Evolutionary conservation across 1,140 invertebrate genomes (phyloP).

Genomic region (Homalodisca vitripennis): DNA sequence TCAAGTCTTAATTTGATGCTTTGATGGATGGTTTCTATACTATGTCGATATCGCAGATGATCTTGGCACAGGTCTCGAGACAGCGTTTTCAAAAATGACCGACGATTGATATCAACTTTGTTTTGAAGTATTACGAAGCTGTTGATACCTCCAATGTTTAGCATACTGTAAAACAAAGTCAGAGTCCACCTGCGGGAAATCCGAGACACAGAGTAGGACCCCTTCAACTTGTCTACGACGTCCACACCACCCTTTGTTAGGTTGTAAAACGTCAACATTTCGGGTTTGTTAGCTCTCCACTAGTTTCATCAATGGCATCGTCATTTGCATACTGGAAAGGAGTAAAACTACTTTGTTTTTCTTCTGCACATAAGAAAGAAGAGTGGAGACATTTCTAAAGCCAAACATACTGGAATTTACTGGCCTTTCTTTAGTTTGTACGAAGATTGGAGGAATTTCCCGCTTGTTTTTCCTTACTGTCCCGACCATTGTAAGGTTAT

Average conservation of each 20-base stretch:
- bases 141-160: not conserved
- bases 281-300: not conserved
- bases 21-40: too few relatives aligned
- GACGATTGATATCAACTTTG: not conserved
- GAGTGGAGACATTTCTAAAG: not conserved
- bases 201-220: not conserved
- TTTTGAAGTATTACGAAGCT: not conserved
- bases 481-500: not conserved
- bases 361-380: not conserved
- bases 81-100: not conserved
- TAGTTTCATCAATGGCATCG: not conserved
- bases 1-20: too few relatives aligned
- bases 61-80: not conserved
- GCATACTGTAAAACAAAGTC: too few relatives aligned
- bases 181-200: not conserved
- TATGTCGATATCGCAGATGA: too few relatives aligned
- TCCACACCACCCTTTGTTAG: too few relatives aligned
- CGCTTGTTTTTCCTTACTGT: not conserved
- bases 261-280: too few relatives aligned
- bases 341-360: not conserved
- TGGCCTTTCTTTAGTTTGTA: not conserved
- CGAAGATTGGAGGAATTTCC: not conserved
- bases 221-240: too few relatives aligned
- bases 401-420: slow-evolving; percentile 1
- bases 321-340: not conserved